Base-by-base conservation (phyloP, 1,140 invertebrate species). In the Drosophila willistoni region DNA sequence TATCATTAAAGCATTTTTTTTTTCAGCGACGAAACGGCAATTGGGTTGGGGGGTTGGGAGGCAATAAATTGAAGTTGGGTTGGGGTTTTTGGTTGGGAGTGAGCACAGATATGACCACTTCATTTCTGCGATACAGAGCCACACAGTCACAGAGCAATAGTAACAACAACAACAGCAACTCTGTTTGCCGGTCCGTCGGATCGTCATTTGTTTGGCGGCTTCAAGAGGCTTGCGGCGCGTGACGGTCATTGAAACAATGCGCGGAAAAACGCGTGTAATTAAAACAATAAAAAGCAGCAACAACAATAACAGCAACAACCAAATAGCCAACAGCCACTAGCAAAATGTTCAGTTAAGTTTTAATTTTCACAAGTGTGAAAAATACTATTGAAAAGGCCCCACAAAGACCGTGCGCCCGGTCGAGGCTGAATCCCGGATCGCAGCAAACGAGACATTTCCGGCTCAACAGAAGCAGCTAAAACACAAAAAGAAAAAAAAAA, bases 341-440 rank as follows among this genome's bases (percentile, higher is more conserved):
- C 60, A 86, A 81, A 86, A 76, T 82, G 82, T 87, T 78, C 79
- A 83, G 83, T 86, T 86, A 83, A 86, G 83, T 86, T 86, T 86
- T 86, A 87, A 87, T 86, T 87, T 83, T 80, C 83, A 86, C 79
- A 86, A 86, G 83, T 87, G 83, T 86, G 84, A 86, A 86, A 83
- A 87, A 87, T 79, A 82, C 82, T 87, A 79, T 87, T 85, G 82
- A 82, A 85, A 85, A 78, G 82, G 79, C 78, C 74, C 71, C 62
- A 59, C 76, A 79, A 68, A 79, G 78, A 75, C 76, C 70, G 76
- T 67, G 57, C 66, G 63, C 61, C 77, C 64, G 56, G 73, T 54
- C 82, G 12, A 12, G 10, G 1, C 44, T 19, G 17, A 9, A 22
- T 10, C 17, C 44, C 10, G 19, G 17, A 22, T 14, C 17, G 42